A percentile compares a stretch with the other conserved stretches of the same genome.
Evolutionary conservation across 2,113 vertebrate species (phyloP).

Genomic region (Alaudala cheleensis): DNA sequence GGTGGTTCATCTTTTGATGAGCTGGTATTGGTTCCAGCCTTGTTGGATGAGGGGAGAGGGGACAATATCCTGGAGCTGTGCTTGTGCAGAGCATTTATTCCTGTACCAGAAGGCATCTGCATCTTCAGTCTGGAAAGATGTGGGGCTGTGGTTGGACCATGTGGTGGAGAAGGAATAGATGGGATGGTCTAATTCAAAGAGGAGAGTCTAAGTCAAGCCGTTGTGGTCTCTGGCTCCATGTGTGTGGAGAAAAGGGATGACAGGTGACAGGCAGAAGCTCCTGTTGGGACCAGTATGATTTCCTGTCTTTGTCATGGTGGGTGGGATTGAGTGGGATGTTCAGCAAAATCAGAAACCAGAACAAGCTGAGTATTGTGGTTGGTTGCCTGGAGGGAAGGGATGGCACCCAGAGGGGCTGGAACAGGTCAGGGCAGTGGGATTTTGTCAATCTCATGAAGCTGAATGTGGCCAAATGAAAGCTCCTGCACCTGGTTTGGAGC

Average conservation of each 20-base stretch:
- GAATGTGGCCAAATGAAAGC: neutral
- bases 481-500: neutral
- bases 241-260: neutral
- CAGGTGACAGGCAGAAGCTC: neutral
- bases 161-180: too few species aligned
- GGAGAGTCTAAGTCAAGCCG: neutral
- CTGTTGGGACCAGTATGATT: neutral
- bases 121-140: neutral
- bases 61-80: neutral
- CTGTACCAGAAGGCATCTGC: too few species aligned
- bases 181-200: neutral
- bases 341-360: neutral
- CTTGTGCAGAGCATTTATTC: neutral
- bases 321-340: neutral
- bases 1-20: neutral
- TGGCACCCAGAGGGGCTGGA: neutral
- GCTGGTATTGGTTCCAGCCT: neutral
- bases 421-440: neutral
- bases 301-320: accelerated
- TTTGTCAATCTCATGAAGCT: too few species aligned
- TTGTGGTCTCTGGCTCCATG: neutral
- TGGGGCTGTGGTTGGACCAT: neutral
- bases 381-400: neutral
- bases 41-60: neutral
- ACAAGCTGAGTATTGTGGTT: neutral